Percentiles rank a stretch among this genome's conserved stretches.
These are phyloP conservation scores for Nettapus auritus DNA, from an alignment of 2,113 vertebrate species.

Conservation along the genomic window DNA sequence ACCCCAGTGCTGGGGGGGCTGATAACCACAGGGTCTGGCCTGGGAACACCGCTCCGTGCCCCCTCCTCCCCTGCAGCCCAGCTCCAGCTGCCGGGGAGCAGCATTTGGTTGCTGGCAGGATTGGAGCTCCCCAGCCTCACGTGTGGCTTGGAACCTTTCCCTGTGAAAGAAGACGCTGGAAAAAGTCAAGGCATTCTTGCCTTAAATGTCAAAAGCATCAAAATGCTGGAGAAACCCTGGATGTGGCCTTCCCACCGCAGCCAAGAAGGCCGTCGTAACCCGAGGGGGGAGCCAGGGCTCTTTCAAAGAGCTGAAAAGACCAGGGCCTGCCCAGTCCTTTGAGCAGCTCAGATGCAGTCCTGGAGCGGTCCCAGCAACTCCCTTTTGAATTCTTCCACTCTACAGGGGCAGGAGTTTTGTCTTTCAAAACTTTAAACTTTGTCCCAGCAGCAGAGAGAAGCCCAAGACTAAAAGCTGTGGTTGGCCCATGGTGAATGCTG, in stretches of 20 bases:
- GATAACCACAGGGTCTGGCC: too few relatives aligned
- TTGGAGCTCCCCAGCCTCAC: neutral
- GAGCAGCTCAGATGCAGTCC: neutral
- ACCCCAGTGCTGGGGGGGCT: too few relatives aligned
- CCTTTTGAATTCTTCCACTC: neutral
- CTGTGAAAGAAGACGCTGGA: neutral
- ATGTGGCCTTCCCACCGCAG: neutral
- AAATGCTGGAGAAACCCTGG: neutral
- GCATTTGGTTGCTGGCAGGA: neutral
- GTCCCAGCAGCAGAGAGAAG: neutral
- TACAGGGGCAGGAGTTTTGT: neutral
- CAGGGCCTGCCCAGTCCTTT: neutral
- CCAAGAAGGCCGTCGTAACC: neutral
- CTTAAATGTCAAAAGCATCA: neutral
- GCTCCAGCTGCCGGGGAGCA: rapidly evolving
- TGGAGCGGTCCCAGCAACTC: neutral
- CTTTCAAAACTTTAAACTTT: neutral
- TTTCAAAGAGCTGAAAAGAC: neutral
- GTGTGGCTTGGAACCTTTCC: neutral
- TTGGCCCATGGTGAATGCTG: rapidly evolving
- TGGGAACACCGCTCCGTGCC: too few relatives aligned
- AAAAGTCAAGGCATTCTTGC: neutral
- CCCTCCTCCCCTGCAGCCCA: neutral
- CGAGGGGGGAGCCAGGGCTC: neutral
- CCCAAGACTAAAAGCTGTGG: neutral